Evolutionary conservation across 1,140 invertebrate genomes (phyloP).

Genomic region (Pararge aegeria): DNA sequence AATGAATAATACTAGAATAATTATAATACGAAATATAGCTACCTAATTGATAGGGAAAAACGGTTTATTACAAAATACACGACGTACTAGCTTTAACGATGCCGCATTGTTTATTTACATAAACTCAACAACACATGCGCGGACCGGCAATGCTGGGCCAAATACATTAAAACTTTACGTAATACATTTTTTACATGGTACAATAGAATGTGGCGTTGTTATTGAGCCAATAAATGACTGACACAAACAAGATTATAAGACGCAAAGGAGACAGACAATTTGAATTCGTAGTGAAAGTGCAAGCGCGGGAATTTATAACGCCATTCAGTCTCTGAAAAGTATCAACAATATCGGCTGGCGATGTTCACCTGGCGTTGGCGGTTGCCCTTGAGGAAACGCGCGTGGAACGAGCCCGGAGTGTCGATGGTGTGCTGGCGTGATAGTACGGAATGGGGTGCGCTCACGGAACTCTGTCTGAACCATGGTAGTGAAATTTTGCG

Average conservation of each 20-base stretch:
- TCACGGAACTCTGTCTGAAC: conserved; percentile 90
- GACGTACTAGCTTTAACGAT: conserved; percentile 3
- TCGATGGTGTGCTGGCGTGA: conserved; percentile 94
- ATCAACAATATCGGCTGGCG: not conserved
- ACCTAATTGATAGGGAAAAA: conserved; percentile 3
- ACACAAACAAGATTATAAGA: not conserved
- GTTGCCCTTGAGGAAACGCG: conserved; percentile 79
- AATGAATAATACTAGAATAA: not conserved
- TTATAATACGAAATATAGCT: not conserved
- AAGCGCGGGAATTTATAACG: not conserved
- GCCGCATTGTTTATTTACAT: conserved; percentile 24
- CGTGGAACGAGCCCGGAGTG: conserved; percentile 90
- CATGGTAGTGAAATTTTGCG: conserved; percentile 93
- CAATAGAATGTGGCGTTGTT: not conserved
- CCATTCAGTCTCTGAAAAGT: not conserved
- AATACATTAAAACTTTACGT: conserved; percentile 14
- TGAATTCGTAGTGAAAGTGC: not conserved
- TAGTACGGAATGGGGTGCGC: conserved; percentile 84
- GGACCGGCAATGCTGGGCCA: conserved; percentile 7
- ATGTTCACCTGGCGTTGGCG: conserved; percentile 65
- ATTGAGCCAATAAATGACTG: not conserved
- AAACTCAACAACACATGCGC: conserved; percentile 16
- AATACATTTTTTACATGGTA: not conserved
- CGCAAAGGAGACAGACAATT: not conserved
- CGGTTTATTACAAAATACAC: conserved; percentile 1